Base-by-base conservation (phyloP, 2,888 invertebrate species). In the Melinaea marsaeus region DNA sequence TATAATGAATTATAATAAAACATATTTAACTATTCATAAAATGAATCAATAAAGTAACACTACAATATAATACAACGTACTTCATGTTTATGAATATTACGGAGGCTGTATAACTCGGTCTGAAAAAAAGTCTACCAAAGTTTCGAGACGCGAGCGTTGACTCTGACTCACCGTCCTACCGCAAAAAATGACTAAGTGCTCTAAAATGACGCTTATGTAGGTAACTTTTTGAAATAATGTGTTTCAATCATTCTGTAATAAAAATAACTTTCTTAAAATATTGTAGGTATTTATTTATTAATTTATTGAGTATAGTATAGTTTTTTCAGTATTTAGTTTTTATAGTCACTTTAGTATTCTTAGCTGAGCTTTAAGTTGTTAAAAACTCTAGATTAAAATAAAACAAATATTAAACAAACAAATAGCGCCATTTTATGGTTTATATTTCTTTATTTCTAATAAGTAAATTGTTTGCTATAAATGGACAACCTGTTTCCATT, bases 381-480 rank as follows among this genome's bases (percentile, higher is more conserved):
- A 6, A 37, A 4, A 7, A 1, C 37, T 37, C 3, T 3, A 2
- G 37, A 9, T 32, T 32, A 32, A 51, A 32, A 32, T 3, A n/a
- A 9, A 51, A 32, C 32, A 9, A 51, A 51, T 51, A 51, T 34
- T 58, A n/a, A 32, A 47, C 45, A 35, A 32, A 51, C 9, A 45
- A 47, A 58, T 7, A 65, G 76, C 72, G 60, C 22, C 77, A 80
- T 85, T 74, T 85, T 85, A 86, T 66, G 7, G 55, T 13, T 61
- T 58, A 66, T 68, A 78, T 79, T 82, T 81, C 75, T 77, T 72
- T 72, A 74, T 79, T 65, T 86, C 84, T 88, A 89, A 85, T 86
- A 86, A 84, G 87, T 88, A 86, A 89, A 89, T 86, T 83, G 85
- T 85, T 85, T 80, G 81, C 84, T 79, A 79, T 83, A 85, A 80